These are phyloP conservation scores for Pristiophorus japonicus DNA, from an alignment of 2,113 vertebrate genomes.

Conservation along the genomic window DNA sequence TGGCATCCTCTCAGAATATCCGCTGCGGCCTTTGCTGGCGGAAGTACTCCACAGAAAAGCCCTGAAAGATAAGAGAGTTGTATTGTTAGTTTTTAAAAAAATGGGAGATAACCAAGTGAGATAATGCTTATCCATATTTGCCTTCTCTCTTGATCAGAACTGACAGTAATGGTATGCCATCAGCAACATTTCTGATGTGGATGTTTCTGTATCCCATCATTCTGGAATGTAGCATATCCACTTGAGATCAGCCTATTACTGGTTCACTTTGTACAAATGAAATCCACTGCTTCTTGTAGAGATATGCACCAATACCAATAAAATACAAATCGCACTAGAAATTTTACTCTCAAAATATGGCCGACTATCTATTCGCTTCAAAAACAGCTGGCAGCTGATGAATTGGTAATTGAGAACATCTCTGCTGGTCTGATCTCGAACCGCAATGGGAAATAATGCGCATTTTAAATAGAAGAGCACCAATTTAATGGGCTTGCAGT, in stretches of 20 bases:
- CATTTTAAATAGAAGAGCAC: background rate
- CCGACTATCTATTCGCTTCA: background rate
- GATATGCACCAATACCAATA: background rate
- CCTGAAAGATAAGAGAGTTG: background rate
- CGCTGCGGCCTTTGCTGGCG: too few relatives aligned
- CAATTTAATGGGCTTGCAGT: too few relatives aligned
- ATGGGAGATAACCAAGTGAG: background rate
- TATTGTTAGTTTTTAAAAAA: background rate
- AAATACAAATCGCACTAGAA: background rate
- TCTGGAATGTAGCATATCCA: background rate
- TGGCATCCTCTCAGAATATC: background rate
- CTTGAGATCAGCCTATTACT: conserved; percentile 18
- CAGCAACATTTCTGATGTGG: background rate
- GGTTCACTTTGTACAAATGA: background rate
- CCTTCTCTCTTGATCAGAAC: background rate
- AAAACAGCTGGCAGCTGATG: conserved; percentile 4
- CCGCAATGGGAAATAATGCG: background rate
- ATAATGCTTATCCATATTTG: background rate
- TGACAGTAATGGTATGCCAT: background rate
- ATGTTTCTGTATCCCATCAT: background rate
- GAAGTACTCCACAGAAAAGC: background rate
- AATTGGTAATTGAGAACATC: background rate
- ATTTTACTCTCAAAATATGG: background rate
- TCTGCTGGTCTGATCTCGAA: background rate
- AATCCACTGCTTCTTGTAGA: background rate